phyloP scores from a whole-genome alignment of 2,797 vertebrate species.

The Melanogrammus aeglefinus region DNA sequence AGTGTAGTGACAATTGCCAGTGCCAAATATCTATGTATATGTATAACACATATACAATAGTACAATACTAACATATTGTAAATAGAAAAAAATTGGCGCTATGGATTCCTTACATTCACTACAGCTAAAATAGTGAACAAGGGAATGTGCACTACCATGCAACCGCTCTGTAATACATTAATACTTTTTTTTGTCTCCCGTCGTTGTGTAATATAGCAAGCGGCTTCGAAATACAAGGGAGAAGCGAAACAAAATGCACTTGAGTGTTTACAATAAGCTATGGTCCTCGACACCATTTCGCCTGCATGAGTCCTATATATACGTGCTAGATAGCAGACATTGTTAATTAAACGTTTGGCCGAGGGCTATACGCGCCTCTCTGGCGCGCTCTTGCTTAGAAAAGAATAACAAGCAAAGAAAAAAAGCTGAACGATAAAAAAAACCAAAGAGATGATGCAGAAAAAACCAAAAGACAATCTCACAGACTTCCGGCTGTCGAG shows the following conservation, averaged over 20 bases:
- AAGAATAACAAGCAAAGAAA: constrained; percentile 36
- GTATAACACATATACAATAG: not conserved
- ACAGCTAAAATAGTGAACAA: not conserved
- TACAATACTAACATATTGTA: not conserved
- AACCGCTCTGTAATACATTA: not conserved
- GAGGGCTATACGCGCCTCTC: constrained; percentile 28
- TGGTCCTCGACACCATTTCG: constrained; percentile 55
- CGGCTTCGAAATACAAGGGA: not conserved
- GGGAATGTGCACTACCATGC: not conserved
- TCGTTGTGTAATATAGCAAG: not conserved
- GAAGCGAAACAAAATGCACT: not conserved
- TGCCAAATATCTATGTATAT: not conserved
- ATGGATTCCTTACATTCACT: not conserved
- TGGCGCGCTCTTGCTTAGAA: constrained; percentile 49
- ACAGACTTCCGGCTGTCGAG: constrained; percentile 78
- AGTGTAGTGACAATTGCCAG: not conserved
- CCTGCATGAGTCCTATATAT: constrained; percentile 27
- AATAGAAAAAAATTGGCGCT: not conserved
- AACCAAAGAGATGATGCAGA: constrained; percentile 43
- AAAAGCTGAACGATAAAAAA: constrained; percentile 49
- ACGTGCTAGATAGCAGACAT: constrained; percentile 42
- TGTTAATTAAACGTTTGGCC: constrained; percentile 44
- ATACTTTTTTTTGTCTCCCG: not conserved
- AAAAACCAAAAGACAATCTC: constrained; percentile 59
- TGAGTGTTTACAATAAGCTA: constrained; percentile 36